Evolutionary conservation across 1,140 invertebrate species (phyloP), one percentile per base, ranked within the genome.

Genomic region (Anadara kagoshimensis): DNA sequence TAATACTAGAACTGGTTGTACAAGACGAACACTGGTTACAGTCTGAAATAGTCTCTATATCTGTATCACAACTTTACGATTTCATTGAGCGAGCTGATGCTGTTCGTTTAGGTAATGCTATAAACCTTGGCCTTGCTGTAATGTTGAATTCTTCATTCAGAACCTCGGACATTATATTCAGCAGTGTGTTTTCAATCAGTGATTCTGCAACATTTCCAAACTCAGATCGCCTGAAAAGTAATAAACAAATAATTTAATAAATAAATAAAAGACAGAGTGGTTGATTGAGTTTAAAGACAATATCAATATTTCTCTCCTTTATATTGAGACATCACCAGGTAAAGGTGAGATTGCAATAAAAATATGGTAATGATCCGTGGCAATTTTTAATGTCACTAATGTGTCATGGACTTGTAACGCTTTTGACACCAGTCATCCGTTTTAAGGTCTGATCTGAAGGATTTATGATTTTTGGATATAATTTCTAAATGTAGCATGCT

Each of bases 151-250:
- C 87, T n/a, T 80, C 73, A 24, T 82, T 70, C 69, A 86, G 73
- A 10, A 87, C 87, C 64, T 90, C 89, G 18, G 82, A 73, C 65
- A 89, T 76, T 16, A 90, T 84, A 70, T 89, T 89, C 14, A 85
- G 63, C 10, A 90, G 14, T 1, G 87, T 86, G 69, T 89, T 89
- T 63, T 89, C 88, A 43, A 90, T 69, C 5, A 89, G 66, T 18
- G 75, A 73, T 61, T 90, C 89, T 22, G 85, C 56, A 12, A 78
- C 44, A 59, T 83, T 85, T 41, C 84, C 83, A 77, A 89, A 87
- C 64, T 84, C 84, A 24, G 86, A 80, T 18, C 80, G 54, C 65
- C 88, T 89, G 82, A 63, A 80, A 80, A 45, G 47, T 57, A 57
- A 63, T 22, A 59, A 63, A 64, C 41, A 36, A 56, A 53, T 56